phyloP scores from a whole-genome alignment of 2,888 invertebrate species.

The Scaptomyza polygonia region DNA sequence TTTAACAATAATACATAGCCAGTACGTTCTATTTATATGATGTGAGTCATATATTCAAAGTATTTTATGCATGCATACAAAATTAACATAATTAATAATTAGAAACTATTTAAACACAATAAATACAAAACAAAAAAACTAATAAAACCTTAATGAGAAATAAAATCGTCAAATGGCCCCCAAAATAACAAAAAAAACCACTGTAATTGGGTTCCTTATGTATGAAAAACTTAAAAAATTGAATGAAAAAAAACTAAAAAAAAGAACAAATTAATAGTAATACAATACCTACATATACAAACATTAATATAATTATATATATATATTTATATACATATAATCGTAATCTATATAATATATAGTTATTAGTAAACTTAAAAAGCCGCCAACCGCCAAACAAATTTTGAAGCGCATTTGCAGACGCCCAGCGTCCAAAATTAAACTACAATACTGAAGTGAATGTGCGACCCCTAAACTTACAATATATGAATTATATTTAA shows the following conservation, averaged over 20 bases:
- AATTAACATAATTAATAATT: slow-evolving; percentile 50
- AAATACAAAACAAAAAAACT: not conserved
- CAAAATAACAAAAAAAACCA: slow-evolving; percentile 18
- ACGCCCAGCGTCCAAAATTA: slow-evolving; percentile 74
- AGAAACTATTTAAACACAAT: slow-evolving; percentile 45
- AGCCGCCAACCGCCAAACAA: slow-evolving; percentile 75
- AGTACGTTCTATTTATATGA: slow-evolving; percentile 60
- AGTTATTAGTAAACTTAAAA: slow-evolving; percentile 41
- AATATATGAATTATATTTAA: slow-evolving; percentile 42
- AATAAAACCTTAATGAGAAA: slow-evolving; percentile 15
- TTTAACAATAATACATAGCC: slow-evolving; percentile 31
- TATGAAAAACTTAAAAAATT: slow-evolving; percentile 53
- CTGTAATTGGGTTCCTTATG: slow-evolving; percentile 76
- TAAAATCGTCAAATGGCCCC: slow-evolving; percentile 27
- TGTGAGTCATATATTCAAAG: slow-evolving; percentile 65
- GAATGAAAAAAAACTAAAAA: slow-evolving; percentile 27
- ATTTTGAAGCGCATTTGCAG: slow-evolving; percentile 75
- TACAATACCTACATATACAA: slow-evolving; percentile 42
- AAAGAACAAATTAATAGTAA: slow-evolving; percentile 61
- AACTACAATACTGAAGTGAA: slow-evolving; percentile 40
- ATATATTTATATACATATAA: slow-evolving; percentile 44
- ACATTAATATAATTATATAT: slow-evolving; percentile 31
- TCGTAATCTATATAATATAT: slow-evolving; percentile 35
- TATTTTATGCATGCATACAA: slow-evolving; percentile 64
- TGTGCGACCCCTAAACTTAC: slow-evolving; percentile 40